phyloP scores from a whole-genome alignment of 2,113 vertebrate genomes.

The Melanostigma gelatinosum region DNA sequence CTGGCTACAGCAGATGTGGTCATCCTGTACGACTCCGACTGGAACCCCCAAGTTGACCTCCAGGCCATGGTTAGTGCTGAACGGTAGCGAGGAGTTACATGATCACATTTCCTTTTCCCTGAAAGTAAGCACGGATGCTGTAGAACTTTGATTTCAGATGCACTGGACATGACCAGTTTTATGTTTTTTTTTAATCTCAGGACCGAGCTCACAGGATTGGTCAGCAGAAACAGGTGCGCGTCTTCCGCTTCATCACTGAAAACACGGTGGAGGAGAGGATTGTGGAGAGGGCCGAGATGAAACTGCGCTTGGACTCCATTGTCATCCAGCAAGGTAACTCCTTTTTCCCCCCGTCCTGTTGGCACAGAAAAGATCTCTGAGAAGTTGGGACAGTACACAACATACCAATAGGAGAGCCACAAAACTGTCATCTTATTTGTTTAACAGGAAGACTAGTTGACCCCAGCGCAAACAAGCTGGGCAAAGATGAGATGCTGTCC shows the following conservation, averaged over 20 bases:
- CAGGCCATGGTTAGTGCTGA: slow-evolving; percentile 92
- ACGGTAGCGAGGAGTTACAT: not conserved
- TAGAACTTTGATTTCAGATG: not conserved
- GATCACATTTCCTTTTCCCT: not conserved
- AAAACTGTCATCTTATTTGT: not conserved
- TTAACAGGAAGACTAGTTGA: slow-evolving; percentile 92
- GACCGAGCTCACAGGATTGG: slow-evolving; percentile 98
- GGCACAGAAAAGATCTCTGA: not conserved
- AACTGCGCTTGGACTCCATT: slow-evolving; percentile 95
- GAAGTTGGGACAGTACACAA: not conserved
- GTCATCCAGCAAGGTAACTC: slow-evolving; percentile 96
- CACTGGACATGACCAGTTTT: not conserved
- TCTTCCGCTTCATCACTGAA: slow-evolving; percentile 98
- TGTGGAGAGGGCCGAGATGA: slow-evolving; percentile 98
- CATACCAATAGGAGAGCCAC: not conserved
- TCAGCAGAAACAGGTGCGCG: slow-evolving; percentile 95
- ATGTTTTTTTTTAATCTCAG: slow-evolving; percentile 70
- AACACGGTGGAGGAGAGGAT: slow-evolving; percentile 98
- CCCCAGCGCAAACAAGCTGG: slow-evolving; percentile 96
- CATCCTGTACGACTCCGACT: slow-evolving; percentile 98
- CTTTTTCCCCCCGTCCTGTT: not conserved
- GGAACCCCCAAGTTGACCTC: slow-evolving; percentile 99
- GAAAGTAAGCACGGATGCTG: not conserved
- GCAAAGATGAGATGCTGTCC: slow-evolving; percentile 98
- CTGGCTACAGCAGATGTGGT: slow-evolving; percentile 98